Conservation (phyloP, 2,797 vertebrate genomes). For the Enteromius argenteus region DNA sequence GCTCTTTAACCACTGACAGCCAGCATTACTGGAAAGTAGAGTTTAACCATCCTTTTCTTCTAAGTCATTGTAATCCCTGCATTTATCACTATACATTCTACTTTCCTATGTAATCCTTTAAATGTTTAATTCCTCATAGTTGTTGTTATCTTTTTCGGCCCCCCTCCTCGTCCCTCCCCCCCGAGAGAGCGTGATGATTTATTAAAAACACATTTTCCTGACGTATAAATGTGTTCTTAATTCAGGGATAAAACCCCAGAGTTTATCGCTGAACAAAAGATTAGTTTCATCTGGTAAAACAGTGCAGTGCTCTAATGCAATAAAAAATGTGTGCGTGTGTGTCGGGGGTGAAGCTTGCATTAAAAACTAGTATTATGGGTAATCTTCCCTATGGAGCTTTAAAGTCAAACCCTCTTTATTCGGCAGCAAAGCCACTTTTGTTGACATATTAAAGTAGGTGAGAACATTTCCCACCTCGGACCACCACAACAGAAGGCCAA, state of each 20-base stretch:
- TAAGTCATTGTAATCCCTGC: constrained; percentile 85
- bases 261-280: constrained; percentile 82
- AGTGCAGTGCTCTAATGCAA: constrained; percentile 72
- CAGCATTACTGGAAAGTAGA: constrained; percentile 83
- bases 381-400: constrained; percentile 76
- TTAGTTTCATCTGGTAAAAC: constrained; percentile 78
- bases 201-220: constrained; percentile 79
- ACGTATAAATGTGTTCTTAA: constrained; percentile 80
- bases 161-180: constrained; percentile 62
- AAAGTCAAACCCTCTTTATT: constrained; percentile 74
- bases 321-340: constrained; percentile 61
- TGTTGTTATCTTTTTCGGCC: constrained; percentile 76
- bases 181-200: constrained; percentile 73
- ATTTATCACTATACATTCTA: constrained; percentile 84
- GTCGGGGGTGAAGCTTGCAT: constrained; percentile 60
- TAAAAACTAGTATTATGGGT: constrained; percentile 78
- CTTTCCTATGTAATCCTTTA: constrained; percentile 82
- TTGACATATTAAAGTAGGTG: constrained; percentile 72
- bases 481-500: constrained; percentile 55
- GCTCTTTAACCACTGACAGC: constrained; percentile 72
- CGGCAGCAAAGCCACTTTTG: constrained; percentile 72
- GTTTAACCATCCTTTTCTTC: constrained; percentile 80
- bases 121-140: constrained; percentile 83
- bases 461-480: constrained; percentile 70
- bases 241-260: constrained; percentile 69